A percentile compares a stretch with the other conserved stretches of the same genome.
These are phyloP conservation scores for Pachyuromys duprasi DNA, from an alignment of 2,797 vertebrate species.

Conservation along the genomic window DNA sequence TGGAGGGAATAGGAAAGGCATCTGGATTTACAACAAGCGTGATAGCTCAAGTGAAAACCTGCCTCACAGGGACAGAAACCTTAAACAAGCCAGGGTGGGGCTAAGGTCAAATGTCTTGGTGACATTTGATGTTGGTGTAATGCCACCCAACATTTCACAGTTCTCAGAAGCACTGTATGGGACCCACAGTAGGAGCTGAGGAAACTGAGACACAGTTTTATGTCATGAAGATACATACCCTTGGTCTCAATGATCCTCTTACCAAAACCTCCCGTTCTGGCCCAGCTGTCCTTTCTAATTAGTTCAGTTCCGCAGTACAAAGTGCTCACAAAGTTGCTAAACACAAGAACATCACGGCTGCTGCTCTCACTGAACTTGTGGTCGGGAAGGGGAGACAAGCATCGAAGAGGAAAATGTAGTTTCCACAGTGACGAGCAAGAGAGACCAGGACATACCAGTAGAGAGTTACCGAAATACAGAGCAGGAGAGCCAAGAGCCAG, in stretches of 20 bases:
- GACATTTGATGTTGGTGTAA: too few species aligned
- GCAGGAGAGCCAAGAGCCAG: background rate
- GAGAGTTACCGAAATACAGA: background rate
- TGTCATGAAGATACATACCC: background rate
- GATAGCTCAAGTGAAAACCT: background rate
- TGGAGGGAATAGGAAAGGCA: background rate
- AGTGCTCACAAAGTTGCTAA: background rate
- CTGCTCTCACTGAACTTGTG: background rate
- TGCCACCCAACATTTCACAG: background rate
- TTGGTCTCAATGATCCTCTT: background rate
- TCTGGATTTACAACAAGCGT: background rate
- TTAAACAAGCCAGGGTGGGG: background rate
- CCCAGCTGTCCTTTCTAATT: background rate
- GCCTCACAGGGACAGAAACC: background rate
- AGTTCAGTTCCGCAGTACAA: background rate
- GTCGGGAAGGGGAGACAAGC: background rate
- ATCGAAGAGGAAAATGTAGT: background rate
- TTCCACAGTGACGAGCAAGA: background rate
- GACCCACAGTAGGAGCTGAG: background rate
- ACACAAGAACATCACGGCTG: background rate
- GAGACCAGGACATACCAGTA: background rate
- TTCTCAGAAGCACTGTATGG: background rate
- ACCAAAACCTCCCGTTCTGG: background rate
- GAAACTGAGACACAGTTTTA: background rate
- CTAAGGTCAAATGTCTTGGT: background rate